These are phyloP conservation scores for Hippocampus mohnikei DNA, from an alignment of 2,113 vertebrate species.

Conservation along the genomic window DNA sequence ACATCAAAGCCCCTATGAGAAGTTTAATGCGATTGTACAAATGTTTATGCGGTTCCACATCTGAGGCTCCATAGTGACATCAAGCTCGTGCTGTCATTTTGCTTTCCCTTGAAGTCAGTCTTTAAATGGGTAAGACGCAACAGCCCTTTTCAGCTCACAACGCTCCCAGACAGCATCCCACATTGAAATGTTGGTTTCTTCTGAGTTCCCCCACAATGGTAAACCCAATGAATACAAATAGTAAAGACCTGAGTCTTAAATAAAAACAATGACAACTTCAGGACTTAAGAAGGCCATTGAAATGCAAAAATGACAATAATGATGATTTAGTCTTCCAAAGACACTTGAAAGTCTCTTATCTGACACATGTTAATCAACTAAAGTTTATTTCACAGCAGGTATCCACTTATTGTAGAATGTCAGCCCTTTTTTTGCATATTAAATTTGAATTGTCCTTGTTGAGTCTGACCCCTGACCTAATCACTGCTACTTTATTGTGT, in stretches of 20 bases:
- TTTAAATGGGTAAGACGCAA: too few species aligned
- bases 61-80: not conserved
- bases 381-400: constrained; percentile 72
- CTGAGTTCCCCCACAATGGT: constrained; percentile 73
- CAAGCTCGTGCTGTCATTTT: not conserved
- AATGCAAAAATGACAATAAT: constrained; percentile 75
- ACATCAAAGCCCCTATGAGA: not conserved
- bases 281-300: constrained; percentile 76
- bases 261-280: constrained; percentile 79
- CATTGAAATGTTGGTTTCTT: constrained; percentile 56
- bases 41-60: not conserved
- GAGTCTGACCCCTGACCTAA: constrained; percentile 37
- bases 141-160: too few species aligned
- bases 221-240: constrained; percentile 69
- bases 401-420: constrained; percentile 52
- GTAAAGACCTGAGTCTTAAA: constrained; percentile 62
- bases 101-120: too few species aligned
- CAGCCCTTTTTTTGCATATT: constrained; percentile 30
- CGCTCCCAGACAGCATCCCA: constrained; percentile 21
- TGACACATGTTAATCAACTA: constrained; percentile 74
- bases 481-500: constrained; percentile 19
- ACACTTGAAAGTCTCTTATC: constrained; percentile 79
- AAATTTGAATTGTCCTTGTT: constrained; percentile 30
- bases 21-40: not conserved
- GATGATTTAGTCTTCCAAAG: constrained; percentile 76